Percentiles rank a stretch among this genome's conserved stretches.
phyloP scores from a whole-genome alignment of 2,888 invertebrate species.

The Netelia melanura region DNA sequence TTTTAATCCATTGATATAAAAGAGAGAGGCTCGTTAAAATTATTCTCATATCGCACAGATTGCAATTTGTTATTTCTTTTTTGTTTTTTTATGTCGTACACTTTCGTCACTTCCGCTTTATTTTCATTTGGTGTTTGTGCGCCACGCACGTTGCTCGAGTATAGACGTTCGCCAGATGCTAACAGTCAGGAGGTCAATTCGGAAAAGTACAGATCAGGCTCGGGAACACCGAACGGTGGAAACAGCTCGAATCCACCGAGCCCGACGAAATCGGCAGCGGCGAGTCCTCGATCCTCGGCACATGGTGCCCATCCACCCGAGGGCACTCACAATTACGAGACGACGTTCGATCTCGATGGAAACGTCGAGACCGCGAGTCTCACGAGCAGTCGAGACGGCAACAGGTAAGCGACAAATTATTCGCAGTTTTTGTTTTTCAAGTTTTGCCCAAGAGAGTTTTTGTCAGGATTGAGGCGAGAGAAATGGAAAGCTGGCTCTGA shows the following conservation, averaged over 20 bases:
- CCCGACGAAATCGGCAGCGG: slow-evolving; percentile 79
- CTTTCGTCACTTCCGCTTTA: slow-evolving; percentile 71
- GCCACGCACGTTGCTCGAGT: slow-evolving; percentile 80
- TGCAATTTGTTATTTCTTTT: slow-evolving; percentile 40
- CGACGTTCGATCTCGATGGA: slow-evolving; percentile 96
- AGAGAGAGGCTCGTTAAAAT: background rate
- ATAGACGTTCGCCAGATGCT: slow-evolving; percentile 83
- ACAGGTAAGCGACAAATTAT: slow-evolving; percentile 87
- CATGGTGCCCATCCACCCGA: slow-evolving; percentile 78
- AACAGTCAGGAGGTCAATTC: slow-evolving; percentile 81
- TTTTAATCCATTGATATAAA: background rate
- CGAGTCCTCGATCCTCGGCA: slow-evolving; percentile 79
- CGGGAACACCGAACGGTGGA: slow-evolving; percentile 75
- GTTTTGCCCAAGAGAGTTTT: background rate
- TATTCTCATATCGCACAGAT: slow-evolving; percentile 3
- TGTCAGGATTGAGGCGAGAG: background rate
- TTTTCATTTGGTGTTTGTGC: slow-evolving; percentile 68
- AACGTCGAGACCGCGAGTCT: slow-evolving; percentile 95
- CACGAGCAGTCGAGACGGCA: slow-evolving; percentile 90
- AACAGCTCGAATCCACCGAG: slow-evolving; percentile 81
- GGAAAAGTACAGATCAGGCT: slow-evolving; percentile 82
- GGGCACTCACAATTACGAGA: slow-evolving; percentile 91
- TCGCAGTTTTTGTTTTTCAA: background rate
- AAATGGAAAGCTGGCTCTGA: background rate
- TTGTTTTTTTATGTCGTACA: slow-evolving; percentile 68